Base-by-base conservation (phyloP, 2,113 vertebrate species). In the Dromaius novaehollandiae region DNA sequence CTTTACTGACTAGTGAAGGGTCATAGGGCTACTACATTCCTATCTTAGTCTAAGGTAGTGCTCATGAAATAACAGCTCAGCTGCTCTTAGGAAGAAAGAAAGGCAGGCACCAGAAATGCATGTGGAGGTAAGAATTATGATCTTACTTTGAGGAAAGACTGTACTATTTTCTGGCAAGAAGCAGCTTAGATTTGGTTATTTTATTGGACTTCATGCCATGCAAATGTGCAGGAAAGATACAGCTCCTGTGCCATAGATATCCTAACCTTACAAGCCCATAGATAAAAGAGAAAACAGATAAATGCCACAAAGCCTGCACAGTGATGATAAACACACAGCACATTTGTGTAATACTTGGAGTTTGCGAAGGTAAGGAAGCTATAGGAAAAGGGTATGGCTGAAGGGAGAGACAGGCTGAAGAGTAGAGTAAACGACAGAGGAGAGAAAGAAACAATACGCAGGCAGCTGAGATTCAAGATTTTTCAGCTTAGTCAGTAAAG, bases 401-500 rank as follows among this genome's bases (percentile, higher is more conserved):
- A 86, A 78, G 46, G 28, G 11, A 77, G 40, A 87, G 36, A 75
- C 21, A 89, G 63, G 53, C 22, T 82, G 46, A 74, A 36, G 36
- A 70, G 26, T 11, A 50, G 13, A 48, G 32, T 42, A 55, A 42
- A 70, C 22, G 18, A 53, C 32, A 91, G 38, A 75, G 8, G 11
- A 87, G 20, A 83, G 55, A 32, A 80, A 79, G 42, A 74, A 95
- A 77, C 28, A 85, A 58, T 5, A 83, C 53, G 78, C 4, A 65
- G 40, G 42, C 64, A 90, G 82, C 20, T 2, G 6, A 79, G 58
- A 88, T 92, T 51, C 44, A 65, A 63, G 86, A 68, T 55, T 92
- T 93, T 95, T 93, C 84, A 90, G 56, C 92, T 86, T 77, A 92
- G 73, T 82, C 73, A 94, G 79, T 91, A 92, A 93, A 82, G 91